phyloP scores from a whole-genome alignment of 1,140 invertebrate species.

The Periplaneta americana region DNA sequence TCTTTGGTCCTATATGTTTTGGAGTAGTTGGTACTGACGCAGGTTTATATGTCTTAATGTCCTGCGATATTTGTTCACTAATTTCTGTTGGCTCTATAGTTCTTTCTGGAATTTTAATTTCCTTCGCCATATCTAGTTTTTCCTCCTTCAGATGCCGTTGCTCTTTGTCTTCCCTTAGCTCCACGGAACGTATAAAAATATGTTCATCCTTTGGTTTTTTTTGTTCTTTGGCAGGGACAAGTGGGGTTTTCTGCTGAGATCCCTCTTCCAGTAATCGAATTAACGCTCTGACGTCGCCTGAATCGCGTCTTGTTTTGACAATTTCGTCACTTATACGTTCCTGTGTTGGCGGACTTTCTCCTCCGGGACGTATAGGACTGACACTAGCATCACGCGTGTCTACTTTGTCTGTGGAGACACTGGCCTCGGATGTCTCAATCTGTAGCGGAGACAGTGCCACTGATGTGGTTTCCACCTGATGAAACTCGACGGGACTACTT shows the following conservation, averaged over 20 bases:
- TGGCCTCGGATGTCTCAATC: constrained; percentile 41
- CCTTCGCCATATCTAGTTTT: not conserved
- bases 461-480: constrained; percentile 27
- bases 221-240: not conserved
- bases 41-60: not conserved
- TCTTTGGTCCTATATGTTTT: constrained; percentile 39
- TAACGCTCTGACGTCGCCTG: constrained; percentile 42
- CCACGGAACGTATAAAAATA: not conserved
- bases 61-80: not conserved
- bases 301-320: constrained; percentile 31
- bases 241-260: not conserved
- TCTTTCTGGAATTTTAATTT: too few relatives aligned
- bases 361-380: constrained; percentile 12
- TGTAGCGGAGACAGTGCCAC: constrained; percentile 35
- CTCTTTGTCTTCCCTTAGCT: not conserved
- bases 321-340: constrained; percentile 28
- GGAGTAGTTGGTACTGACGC: constrained; percentile 16
- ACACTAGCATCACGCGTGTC: constrained; percentile 37
- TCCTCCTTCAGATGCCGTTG: not conserved
- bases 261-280: constrained; percentile 36
- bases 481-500: constrained; percentile 42
- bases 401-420: constrained; percentile 41
- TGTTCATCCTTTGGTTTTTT: not conserved
- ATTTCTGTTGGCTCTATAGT: not conserved
- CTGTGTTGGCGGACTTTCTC: not conserved